phyloP scores from a whole-genome alignment of 2,797 vertebrate genomes.

The Acanthurus leucopareius region DNA sequence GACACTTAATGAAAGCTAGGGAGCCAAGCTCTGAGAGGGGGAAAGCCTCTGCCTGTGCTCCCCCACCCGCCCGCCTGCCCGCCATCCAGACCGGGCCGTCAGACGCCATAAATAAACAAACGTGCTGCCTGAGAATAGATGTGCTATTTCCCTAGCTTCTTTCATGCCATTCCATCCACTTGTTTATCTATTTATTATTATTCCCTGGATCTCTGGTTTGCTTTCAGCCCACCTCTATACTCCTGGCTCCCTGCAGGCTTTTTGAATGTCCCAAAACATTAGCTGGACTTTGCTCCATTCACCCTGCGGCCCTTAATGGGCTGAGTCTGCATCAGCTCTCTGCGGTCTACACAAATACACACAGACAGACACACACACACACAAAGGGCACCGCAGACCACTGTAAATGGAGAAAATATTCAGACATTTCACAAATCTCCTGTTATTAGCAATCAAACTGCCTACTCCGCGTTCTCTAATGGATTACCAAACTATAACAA shows the following conservation, averaged over 20 bases:
- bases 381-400: constrained; percentile 21
- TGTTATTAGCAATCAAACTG: constrained; percentile 48
- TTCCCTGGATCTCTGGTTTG: constrained; percentile 58
- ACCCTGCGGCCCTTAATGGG: constrained; percentile 60
- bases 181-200: constrained; percentile 80
- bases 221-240: constrained; percentile 61
- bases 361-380: constrained; percentile 32
- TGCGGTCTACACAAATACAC: constrained; percentile 34
- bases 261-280: constrained; percentile 75
- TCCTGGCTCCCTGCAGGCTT: constrained; percentile 63
- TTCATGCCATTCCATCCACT: constrained; percentile 65
- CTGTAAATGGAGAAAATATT: constrained; percentile 43
- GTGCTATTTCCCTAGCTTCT: constrained; percentile 64
- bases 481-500: constrained; percentile 41
- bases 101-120: constrained; percentile 83
- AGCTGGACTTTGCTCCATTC: constrained; percentile 69
- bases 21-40: constrained; percentile 68
- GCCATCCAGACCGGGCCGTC: constrained; percentile 54
- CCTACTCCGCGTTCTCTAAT: constrained; percentile 41
- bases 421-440: constrained; percentile 49
- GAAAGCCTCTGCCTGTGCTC: constrained; percentile 55
- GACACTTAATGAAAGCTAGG: constrained; percentile 85
- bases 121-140: constrained; percentile 69
- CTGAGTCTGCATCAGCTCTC: constrained; percentile 58
- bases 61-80: constrained; percentile 44